Percentiles rank a stretch among this genome's conserved stretches.
These are phyloP conservation scores for Ammodytes marinus DNA, from an alignment of 2,113 vertebrate species.

Conservation along the genomic window DNA sequence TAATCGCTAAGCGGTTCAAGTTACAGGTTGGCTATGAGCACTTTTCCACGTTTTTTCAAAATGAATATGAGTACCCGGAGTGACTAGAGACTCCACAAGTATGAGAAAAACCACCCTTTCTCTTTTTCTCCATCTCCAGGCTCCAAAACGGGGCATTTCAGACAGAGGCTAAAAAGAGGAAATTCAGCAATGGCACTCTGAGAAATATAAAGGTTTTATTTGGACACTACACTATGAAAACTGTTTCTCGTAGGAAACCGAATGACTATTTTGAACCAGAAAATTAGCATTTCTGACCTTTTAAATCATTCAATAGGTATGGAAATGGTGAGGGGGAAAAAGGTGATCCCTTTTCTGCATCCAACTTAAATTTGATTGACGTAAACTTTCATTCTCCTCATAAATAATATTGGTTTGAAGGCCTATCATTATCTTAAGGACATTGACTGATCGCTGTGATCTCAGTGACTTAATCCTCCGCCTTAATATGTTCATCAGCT, in stretches of 20 bases:
- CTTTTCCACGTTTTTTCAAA: too few relatives aligned
- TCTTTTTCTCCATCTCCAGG: too few relatives aligned
- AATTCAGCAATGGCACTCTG: too few relatives aligned
- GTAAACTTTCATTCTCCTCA: background rate
- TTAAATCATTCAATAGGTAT: background rate
- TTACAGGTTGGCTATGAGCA: constrained; percentile 3
- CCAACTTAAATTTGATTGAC: background rate
- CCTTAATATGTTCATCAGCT: constrained; percentile 12
- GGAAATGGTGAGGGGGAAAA: background rate
- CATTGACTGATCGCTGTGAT: constrained; percentile 4
- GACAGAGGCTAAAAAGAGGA: too few relatives aligned
- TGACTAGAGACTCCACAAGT: too few relatives aligned
- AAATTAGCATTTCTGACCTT: background rate
- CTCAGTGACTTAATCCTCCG: constrained; percentile 1
- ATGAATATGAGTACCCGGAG: too few relatives aligned
- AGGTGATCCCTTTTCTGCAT: background rate
- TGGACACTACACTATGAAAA: too few relatives aligned
- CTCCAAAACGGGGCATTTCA: too few relatives aligned
- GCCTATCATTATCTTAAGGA: background rate
- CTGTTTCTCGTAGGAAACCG: too few relatives aligned
- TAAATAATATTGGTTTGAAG: background rate
- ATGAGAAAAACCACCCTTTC: too few relatives aligned
- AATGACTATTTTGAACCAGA: too few relatives aligned
- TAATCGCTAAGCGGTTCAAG: background rate
- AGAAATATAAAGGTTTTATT: too few relatives aligned